Evolutionary conservation across 2,113 vertebrate species (phyloP).

Genomic region (Lasiurus borealis): DNA sequence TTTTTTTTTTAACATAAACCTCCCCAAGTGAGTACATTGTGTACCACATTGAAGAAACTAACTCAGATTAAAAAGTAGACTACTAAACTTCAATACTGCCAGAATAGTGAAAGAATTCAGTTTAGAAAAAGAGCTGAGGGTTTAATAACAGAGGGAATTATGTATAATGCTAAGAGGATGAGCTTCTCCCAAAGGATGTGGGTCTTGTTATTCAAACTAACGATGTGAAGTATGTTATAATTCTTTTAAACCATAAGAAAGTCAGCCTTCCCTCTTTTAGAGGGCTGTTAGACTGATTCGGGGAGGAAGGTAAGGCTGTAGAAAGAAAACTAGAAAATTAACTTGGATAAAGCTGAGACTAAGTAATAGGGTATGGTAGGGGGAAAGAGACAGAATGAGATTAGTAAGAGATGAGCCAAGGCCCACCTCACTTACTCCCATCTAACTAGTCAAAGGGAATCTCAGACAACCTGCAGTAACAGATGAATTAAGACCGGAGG

Average conservation of each 20-base stretch:
- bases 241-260: not conserved
- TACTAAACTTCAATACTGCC: not conserved
- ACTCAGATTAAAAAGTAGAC: not conserved
- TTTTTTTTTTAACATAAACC: not conserved
- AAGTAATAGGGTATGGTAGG: fast-evolving
- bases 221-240: not conserved
- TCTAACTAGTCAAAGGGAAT: not conserved
- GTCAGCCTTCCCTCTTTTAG: not conserved
- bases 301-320: not conserved
- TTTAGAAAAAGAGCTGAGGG: not conserved
- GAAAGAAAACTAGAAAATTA: too few species aligned
- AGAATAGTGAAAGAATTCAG: constrained; percentile 39
- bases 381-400: not conserved
- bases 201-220: not conserved
- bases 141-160: not conserved
- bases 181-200: too few species aligned
- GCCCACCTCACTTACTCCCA: fast-evolving
- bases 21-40: not conserved
- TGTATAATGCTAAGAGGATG: not conserved
- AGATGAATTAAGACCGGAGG: fast-evolving
- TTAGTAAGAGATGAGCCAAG: not conserved
- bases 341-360: too few species aligned
- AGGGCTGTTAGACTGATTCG: fast-evolving
- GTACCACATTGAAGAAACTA: not conserved
- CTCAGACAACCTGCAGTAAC: not conserved